Conservation (phyloP, 2,797 vertebrate genomes). For the Rhyacichthys aspro region DNA sequence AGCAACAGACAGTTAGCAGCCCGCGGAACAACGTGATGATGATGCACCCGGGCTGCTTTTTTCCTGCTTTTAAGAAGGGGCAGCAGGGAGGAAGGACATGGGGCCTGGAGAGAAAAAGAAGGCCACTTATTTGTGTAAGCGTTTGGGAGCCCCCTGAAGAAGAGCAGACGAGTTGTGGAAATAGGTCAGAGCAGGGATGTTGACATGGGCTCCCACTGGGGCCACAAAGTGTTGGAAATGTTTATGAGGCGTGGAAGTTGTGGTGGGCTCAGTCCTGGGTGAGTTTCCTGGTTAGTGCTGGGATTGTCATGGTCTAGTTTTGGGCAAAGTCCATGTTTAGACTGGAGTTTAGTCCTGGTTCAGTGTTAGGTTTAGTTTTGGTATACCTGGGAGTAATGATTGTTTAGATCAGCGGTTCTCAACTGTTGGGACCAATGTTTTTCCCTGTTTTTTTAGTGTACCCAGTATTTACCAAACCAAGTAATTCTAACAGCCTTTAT, state of each 20-base stretch:
- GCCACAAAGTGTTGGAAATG: neutral
- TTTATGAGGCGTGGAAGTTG: no score
- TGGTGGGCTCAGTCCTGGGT: neutral
- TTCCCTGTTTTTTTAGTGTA: no score
- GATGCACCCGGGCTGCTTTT: slow-evolving; percentile 42
- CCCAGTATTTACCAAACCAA: no score
- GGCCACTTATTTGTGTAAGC: slow-evolving; percentile 73
- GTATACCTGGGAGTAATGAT: no score
- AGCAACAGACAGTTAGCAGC: slow-evolving; percentile 11
- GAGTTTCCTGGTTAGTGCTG: neutral
- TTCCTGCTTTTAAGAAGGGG: slow-evolving; percentile 46
- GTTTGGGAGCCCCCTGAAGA: slow-evolving; percentile 43
- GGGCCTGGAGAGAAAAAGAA: slow-evolving; percentile 58
- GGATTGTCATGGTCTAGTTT: no score
- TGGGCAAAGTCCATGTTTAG: no score
- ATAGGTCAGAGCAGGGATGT: slow-evolving; percentile 68
- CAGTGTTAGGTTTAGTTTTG: no score
- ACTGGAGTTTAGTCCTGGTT: neutral
- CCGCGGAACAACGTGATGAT: slow-evolving; percentile 38
- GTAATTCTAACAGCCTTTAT: no score
- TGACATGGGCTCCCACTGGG: slow-evolving; percentile 4
- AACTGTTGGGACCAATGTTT: no score
- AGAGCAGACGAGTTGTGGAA: slow-evolving; percentile 57
- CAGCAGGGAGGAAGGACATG: slow-evolving; percentile 54
- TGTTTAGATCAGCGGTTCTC: no score